Conservation (phyloP, 2,797 vertebrate species). For the Scyliorhinus canicula region DNA sequence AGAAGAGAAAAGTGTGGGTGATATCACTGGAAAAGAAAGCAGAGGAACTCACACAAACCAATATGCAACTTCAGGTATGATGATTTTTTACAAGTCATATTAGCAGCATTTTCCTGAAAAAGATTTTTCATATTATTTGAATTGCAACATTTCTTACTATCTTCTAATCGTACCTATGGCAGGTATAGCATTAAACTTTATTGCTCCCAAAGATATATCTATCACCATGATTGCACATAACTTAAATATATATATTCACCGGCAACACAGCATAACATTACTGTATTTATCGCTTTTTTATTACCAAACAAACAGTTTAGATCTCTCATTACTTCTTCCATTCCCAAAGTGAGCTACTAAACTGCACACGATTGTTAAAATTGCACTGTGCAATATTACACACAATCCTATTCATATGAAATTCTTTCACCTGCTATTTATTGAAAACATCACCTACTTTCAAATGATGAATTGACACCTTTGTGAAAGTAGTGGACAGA, state of each 20-base stretch:
- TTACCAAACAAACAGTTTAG: not conserved
- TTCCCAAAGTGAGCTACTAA: not conserved
- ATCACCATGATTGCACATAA: not conserved
- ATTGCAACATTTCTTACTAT: not conserved
- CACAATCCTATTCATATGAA: not conserved
- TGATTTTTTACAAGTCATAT: constrained; percentile 40
- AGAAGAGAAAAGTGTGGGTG: constrained; percentile 99
- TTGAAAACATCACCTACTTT: not conserved
- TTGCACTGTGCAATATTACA: not conserved
- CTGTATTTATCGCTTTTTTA: not conserved
- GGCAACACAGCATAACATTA: not conserved
- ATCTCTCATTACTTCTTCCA: not conserved
- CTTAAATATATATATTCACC: not conserved
- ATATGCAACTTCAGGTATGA: constrained; percentile 98
- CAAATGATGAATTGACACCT: not conserved
- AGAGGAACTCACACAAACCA: constrained; percentile 99
- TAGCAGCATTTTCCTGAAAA: not conserved
- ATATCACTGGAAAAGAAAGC: constrained; percentile 99
- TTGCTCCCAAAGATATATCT: not conserved
- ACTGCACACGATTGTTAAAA: not conserved
- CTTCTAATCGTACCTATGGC: not conserved
- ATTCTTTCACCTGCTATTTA: not conserved
- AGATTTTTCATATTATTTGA: not conserved
- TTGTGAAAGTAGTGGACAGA: not conserved
- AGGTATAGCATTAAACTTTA: not conserved